Evolutionary conservation across 1,140 invertebrate genomes (phyloP), one percentile per base, ranked within the genome.

Genomic region (Fopius arisanus): DNA sequence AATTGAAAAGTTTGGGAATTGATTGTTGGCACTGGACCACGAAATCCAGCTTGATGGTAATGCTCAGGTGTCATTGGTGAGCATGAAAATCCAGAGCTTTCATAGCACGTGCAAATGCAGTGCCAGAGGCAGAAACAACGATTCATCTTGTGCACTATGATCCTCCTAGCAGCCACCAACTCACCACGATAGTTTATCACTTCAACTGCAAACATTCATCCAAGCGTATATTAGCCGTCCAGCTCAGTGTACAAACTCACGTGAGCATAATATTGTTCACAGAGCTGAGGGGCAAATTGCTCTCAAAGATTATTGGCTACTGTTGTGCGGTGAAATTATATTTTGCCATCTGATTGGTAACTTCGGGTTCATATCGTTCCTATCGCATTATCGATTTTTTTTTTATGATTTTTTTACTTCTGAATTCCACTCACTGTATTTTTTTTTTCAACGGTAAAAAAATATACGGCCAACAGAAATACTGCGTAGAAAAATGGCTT

Each of bases 71-170:
- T 80, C 78, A 88, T 82, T 0, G 83, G 82, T 29, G 51, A 76
- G 74, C 89, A 89, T 59, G 77, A 77, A 10, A 83, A 76, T n/a
- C 80, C 82, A 33, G 63, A 40, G 5, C 82, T 76, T 5, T 72
- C 76, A 26, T 81, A 77, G 74, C 89, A 90, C 3, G 80, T 80
- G 72, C 89, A 89, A 31, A 80, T 70, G 74, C 88, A 90, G 71
- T 88, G 85, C 86, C 87, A 84, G 3, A 83, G 78, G 74, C 89
- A 89, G 67, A 86, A 81, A 79, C 89, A 89, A 54, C 86, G 78
- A 73, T 89, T 86, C 69, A 73, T 75, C 67, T 80, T 86, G 66
- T 82, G 77, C 19, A 89, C 82, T 33, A 82, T 76, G 37, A 89
- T 84, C 43, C 81, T 76, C 14, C 89, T 81, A 7, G 79, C 77